phyloP scores from a whole-genome alignment of 2,797 vertebrate species.

The Sebastes kiyomatsui region DNA sequence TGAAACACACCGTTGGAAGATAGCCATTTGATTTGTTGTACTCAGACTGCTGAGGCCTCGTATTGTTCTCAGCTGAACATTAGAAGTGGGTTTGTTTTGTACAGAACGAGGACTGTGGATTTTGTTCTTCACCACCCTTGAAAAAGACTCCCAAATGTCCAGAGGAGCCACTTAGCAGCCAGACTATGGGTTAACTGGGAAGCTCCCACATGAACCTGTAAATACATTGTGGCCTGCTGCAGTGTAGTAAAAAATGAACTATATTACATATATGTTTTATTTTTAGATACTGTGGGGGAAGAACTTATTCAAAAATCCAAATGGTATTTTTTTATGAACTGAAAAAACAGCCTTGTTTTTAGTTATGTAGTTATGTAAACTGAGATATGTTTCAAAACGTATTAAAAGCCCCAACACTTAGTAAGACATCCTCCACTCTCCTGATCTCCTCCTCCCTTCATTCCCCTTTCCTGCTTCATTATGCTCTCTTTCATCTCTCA shows the following conservation, averaged over 20 bases:
- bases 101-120: neutral
- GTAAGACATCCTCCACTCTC: slow-evolving; percentile 1
- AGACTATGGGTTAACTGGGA: too few species aligned
- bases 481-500: neutral
- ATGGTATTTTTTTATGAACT: too few species aligned
- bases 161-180: too few species aligned
- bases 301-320: too few species aligned
- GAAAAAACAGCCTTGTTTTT: too few species aligned
- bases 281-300: too few species aligned
- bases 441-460: neutral
- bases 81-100: neutral
- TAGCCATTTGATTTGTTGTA: neutral
- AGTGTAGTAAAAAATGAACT: too few species aligned
- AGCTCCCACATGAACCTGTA: too few species aligned
- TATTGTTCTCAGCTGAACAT: neutral
- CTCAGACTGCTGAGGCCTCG: neutral
- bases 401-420: slow-evolving; percentile 18
- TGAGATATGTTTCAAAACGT: slow-evolving; percentile 40
- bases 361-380: slow-evolving; percentile 25
- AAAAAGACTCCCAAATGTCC: too few species aligned
- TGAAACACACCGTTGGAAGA: neutral
- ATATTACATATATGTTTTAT: too few species aligned
- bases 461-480: neutral
- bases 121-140: neutral
- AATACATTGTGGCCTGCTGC: too few species aligned